A percentile compares a stretch with the other conserved stretches of the same genome.
Evolutionary conservation across 2,113 vertebrate species (phyloP).

Genomic region (Urocitellus parryii): DNA sequence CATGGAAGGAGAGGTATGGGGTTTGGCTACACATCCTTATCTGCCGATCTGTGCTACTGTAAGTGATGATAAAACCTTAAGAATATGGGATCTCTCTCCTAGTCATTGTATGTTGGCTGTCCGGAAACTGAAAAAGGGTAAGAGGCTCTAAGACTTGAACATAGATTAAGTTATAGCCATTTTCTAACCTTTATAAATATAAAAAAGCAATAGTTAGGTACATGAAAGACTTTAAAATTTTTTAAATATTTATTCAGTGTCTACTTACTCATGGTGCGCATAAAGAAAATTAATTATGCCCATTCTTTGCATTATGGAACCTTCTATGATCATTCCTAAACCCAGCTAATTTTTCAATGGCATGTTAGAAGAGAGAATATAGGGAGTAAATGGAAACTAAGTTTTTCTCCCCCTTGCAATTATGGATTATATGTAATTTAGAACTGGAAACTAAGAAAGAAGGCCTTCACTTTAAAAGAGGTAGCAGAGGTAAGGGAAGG

Average conservation of each 20-base stretch:
- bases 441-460: conserved; percentile 18
- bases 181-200: conserved; percentile 59
- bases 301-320: background rate
- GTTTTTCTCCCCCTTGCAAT: background rate
- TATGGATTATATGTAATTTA: background rate
- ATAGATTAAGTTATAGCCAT: background rate
- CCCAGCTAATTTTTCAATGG: background rate
- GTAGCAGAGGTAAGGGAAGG: background rate
- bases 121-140: conserved; percentile 99
- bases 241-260: conserved; percentile 6
- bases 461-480: background rate
- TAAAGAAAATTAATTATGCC: conserved; percentile 4
- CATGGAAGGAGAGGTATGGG: conserved; percentile 99
- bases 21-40: conserved; percentile 97
- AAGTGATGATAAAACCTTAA: conserved; percentile 98
- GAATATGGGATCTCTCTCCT: conserved; percentile 99
- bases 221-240: conserved; percentile 6
- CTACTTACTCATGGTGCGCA: background rate
- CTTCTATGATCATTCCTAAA: background rate
- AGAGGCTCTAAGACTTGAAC: conserved; percentile 73
- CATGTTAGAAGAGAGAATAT: background rate
- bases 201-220: conserved; percentile 3
- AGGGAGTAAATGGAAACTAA: conserved; percentile 5
- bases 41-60: conserved; percentile 99
- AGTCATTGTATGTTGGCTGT: conserved; percentile 99